Conservation (phyloP, 2,797 vertebrate genomes). For the Amniataba percoides region DNA sequence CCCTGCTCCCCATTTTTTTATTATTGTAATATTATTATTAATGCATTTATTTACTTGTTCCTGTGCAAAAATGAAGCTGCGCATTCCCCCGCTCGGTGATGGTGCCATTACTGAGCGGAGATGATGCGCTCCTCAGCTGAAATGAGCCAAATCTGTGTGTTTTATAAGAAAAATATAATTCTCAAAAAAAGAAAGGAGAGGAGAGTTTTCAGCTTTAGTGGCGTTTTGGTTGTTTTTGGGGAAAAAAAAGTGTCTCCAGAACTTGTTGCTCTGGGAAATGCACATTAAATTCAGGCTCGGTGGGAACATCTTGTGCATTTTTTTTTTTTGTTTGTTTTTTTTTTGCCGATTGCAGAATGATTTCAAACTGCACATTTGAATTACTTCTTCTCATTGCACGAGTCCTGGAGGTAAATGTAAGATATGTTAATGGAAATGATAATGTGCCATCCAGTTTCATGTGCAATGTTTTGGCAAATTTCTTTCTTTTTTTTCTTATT, state of each 20-base stretch:
- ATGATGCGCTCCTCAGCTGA: slow-evolving; percentile 29
- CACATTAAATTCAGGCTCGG: background rate
- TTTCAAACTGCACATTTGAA: background rate
- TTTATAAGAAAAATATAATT: background rate
- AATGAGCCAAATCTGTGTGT: slow-evolving; percentile 15
- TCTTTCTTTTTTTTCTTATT: background rate
- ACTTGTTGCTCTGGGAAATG: slow-evolving; percentile 73
- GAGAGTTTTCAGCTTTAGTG: slow-evolving; percentile 11
- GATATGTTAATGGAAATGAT: too few species aligned
- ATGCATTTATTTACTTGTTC: background rate
- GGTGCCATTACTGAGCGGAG: slow-evolving; percentile 15
- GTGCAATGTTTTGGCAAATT: background rate
- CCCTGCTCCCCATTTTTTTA: background rate
- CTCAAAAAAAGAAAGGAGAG: background rate
- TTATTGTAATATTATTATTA: background rate
- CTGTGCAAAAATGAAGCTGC: slow-evolving; percentile 33
- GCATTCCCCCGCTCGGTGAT: slow-evolving; percentile 56
- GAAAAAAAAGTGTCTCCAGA: slow-evolving; percentile 40
- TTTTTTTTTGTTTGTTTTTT: too few species aligned
- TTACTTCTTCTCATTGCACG: background rate
- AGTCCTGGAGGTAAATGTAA: background rate
- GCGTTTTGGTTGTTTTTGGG: background rate
- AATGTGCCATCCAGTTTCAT: background rate
- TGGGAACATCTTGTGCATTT: slow-evolving; percentile 42
- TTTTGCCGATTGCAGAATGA: too few species aligned